Evolutionary conservation across 1,140 invertebrate species (phyloP), one percentile per base, ranked within the genome.

Genomic region (Hypothenemus hampei): DNA sequence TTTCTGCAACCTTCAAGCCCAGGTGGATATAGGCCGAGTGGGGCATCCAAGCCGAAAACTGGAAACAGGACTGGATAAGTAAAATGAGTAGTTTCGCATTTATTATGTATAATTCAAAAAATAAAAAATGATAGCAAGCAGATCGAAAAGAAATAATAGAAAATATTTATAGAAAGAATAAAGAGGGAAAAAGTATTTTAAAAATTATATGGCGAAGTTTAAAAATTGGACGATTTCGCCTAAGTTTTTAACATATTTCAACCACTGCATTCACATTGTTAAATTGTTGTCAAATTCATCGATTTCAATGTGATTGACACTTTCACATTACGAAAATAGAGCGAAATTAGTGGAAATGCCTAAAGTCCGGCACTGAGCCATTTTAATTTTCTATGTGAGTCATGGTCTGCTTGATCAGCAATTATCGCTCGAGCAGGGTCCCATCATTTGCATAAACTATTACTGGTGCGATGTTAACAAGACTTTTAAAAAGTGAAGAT

Each of bases 21-120:
- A 11, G 81, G 80, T 6, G 84, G 83, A 69, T 86, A 87, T 29
- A 87, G 70, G 23, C 82, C 82, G 57, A 86, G 71, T 4, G 81
- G 80, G 5, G 83, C 81, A 63, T 87, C 84, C 64, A 86, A 72
- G 10, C 83, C 83, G 68, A 86, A 86, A 81, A 85, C 84, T 87
- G 75, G 7, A 77, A 80, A 67, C 69, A 56, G 65, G 50, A 0
- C 37, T 5, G 2, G 8, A 15, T 29, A 5, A 22, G 10, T 31
- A 31, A 31, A 31, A n/a, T 31, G n/a, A n/a, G n/a, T n/a, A n/a
- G n/a, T n/a, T n/a, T n/a, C n/a, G n/a, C 1, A 37, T n/a, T 39
- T 1, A n/a, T 8, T 18, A 16, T n/a, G 1, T 15, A 39, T 39
- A 39, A 39, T 39, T 23, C 33, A 41, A 8, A 44, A 11, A 7